A percentile compares a stretch with the other conserved stretches of the same genome.
Evolutionary conservation across 2,797 vertebrate genomes (phyloP).

Genomic region (Sebastes iracundus): DNA sequence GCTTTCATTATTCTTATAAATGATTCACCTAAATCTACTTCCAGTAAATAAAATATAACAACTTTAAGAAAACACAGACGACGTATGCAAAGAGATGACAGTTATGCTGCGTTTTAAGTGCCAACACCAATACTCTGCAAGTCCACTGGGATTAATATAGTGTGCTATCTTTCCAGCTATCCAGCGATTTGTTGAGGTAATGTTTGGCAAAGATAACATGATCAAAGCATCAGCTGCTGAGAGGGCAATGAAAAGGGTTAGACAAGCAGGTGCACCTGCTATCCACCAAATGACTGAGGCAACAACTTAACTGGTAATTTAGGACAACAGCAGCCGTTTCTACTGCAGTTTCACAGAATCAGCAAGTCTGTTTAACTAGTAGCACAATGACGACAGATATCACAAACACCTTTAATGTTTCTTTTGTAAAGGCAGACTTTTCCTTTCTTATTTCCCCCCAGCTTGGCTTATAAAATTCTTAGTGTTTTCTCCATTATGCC

Average conservation of each 20-base stretch:
- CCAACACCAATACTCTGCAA: too few species aligned
- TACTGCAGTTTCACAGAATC: neutral
- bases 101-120: too few species aligned
- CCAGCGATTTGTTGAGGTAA: neutral
- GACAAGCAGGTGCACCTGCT: slow-evolving; percentile 15
- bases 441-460: slow-evolving; percentile 26
- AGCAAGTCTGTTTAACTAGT: neutral
- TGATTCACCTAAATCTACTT: neutral
- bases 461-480: slow-evolving; percentile 80
- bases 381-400: neutral
- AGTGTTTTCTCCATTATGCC: slow-evolving; percentile 75
- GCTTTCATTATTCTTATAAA: neutral
- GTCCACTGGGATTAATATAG: neutral
- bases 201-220: neutral
- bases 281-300: slow-evolving; percentile 6
- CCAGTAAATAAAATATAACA: too few species aligned
- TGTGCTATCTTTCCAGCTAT: neutral
- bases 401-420: slow-evolving; percentile 6
- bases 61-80: too few species aligned
- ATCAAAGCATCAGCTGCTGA: slow-evolving; percentile 2
- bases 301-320: slow-evolving; percentile 29
- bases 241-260: neutral
- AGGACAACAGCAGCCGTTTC: slow-evolving; percentile 2
- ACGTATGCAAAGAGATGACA: too few species aligned
- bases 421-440: slow-evolving; percentile 16